A percentile compares a stretch with the other conserved stretches of the same genome.
Evolutionary conservation across 2,888 invertebrate species (phyloP).

Genomic region (Copidosoma aretas): DNA sequence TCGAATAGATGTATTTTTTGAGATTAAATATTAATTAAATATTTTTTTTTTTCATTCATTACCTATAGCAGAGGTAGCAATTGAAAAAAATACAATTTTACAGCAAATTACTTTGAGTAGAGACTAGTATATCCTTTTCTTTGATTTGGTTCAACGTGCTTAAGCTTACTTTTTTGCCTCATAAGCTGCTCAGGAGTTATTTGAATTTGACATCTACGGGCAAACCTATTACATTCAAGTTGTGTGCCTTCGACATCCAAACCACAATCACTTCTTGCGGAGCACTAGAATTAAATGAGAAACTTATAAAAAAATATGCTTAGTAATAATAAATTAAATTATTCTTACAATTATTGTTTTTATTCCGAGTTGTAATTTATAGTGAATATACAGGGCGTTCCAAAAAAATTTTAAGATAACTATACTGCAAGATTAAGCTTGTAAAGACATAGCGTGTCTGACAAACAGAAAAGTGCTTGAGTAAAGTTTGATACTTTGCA

Average conservation of each 20-base stretch:
- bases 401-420: too few relatives aligned
- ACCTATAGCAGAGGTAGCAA: conserved; percentile 17
- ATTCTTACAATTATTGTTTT: too few relatives aligned
- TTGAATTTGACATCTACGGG: conserved; percentile 55
- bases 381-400: too few relatives aligned
- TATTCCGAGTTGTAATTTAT: too few relatives aligned
- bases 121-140: neutral
- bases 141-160: neutral
- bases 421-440: too few relatives aligned
- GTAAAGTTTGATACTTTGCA: too few relatives aligned
- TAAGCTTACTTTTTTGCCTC: conserved; percentile 46
- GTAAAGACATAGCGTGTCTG: too few relatives aligned
- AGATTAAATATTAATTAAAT: too few relatives aligned
- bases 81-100: neutral
- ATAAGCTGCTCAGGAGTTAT: conserved; percentile 53
- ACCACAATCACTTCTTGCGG: conserved; percentile 46
- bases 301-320: neutral
- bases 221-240: conserved; percentile 50
- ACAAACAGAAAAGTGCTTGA: too few relatives aligned
- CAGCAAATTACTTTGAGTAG: neutral
- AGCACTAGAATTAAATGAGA: conserved; percentile 50
- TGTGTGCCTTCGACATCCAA: conserved; percentile 9
- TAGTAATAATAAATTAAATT: too few relatives aligned
- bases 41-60: too few relatives aligned
- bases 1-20: too few relatives aligned